These are phyloP conservation scores for Luehdorfia chinensis DNA, from an alignment of 1,140 invertebrate genomes.

Conservation along the genomic window DNA sequence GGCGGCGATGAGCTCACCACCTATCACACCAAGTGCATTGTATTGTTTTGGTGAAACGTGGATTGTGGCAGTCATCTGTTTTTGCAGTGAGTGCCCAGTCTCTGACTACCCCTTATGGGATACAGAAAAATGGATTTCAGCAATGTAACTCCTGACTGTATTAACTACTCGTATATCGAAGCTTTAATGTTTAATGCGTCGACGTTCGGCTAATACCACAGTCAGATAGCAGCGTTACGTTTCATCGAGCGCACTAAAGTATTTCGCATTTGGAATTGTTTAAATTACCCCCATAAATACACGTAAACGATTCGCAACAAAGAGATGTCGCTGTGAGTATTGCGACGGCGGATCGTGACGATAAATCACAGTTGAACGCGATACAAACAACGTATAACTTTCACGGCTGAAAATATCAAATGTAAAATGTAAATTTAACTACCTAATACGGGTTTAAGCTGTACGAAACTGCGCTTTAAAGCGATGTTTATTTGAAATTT, in stretches of 20 bases:
- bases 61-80: too few relatives aligned
- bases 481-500: slow-evolving; percentile 64
- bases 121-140: too few relatives aligned
- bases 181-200: too few relatives aligned
- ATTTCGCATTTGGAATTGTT: slow-evolving; percentile 45
- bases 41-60: too few relatives aligned
- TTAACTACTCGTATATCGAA: too few relatives aligned
- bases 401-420: slow-evolving; percentile 66
- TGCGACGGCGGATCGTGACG: slow-evolving; percentile 32
- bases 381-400: slow-evolving; percentile 54
- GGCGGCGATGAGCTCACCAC: too few relatives aligned
- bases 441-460: slow-evolving; percentile 63
- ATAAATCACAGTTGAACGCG: slow-evolving; percentile 49
- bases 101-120: too few relatives aligned
- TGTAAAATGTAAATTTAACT: slow-evolving; percentile 73
- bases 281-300: slow-evolving; percentile 65
- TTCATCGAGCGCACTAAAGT: slow-evolving; percentile 32
- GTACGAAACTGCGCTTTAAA: slow-evolving; percentile 54
- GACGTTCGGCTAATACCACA: too few relatives aligned
- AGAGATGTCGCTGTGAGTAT: slow-evolving; percentile 34
- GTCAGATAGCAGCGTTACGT: slow-evolving; percentile 22
- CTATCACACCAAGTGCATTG: too few relatives aligned
- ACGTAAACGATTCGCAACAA: slow-evolving; percentile 54
- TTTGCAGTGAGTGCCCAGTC: too few relatives aligned
- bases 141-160: too few relatives aligned